A percentile compares a stretch with the other conserved stretches of the same genome.
phyloP scores from a whole-genome alignment of 2,888 invertebrate species.

The Fragum sueziense region DNA sequence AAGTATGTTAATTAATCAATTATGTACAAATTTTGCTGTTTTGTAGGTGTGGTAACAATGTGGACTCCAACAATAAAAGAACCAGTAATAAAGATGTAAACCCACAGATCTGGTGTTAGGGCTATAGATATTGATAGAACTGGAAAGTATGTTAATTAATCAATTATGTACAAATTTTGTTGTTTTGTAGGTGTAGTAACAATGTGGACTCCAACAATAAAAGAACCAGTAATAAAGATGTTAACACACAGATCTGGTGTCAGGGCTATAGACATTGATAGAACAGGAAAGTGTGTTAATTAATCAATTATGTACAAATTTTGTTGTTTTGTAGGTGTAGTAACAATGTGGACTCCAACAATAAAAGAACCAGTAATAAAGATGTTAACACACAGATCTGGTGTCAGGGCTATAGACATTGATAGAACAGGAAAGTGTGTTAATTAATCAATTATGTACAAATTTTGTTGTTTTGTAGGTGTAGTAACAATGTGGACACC shows the following conservation, averaged over 20 bases:
- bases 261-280: constrained; percentile 91
- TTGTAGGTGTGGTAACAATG: constrained; percentile 91
- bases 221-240: constrained; percentile 94
- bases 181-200: constrained; percentile 89
- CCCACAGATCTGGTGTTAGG: constrained; percentile 91
- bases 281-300: constrained; percentile 90
- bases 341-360: constrained; percentile 98
- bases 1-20: too few relatives aligned
- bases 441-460: too few relatives aligned
- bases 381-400: constrained; percentile 94
- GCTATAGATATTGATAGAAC: constrained; percentile 92
- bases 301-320: too few relatives aligned
- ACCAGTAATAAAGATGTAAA: constrained; percentile 94
- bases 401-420: constrained; percentile 90
- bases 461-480: constrained; percentile 83
- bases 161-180: too few relatives aligned
- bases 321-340: constrained; percentile 87
- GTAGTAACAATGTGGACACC: constrained; percentile 98
- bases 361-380: constrained; percentile 92
- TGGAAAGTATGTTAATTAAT: constrained; percentile 92
- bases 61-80: constrained; percentile 95
- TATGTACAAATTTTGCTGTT: too few relatives aligned
- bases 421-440: constrained; percentile 92
- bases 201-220: constrained; percentile 96
- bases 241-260: constrained; percentile 94